These are phyloP conservation scores for Mustela lutreola DNA, from an alignment of 2,113 vertebrate genomes.

Conservation along the genomic window DNA sequence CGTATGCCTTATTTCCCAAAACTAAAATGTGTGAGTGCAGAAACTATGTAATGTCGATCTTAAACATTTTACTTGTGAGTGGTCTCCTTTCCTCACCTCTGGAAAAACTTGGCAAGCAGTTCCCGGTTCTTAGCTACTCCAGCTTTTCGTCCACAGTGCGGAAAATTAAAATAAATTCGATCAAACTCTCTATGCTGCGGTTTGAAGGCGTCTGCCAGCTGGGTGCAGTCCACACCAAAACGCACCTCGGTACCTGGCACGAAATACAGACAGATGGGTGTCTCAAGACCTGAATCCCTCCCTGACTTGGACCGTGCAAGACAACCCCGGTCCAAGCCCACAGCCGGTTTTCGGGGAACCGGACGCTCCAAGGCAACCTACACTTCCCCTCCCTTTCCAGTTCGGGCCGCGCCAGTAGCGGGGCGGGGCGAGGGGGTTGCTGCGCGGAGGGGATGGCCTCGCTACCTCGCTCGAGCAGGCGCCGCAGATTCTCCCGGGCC, in stretches of 20 bases:
- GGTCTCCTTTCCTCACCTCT: slow-evolving; percentile 87
- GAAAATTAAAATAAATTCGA: slow-evolving; percentile 96
- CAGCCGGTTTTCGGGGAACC: fast-evolving
- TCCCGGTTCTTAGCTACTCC: slow-evolving; percentile 96
- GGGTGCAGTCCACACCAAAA: slow-evolving; percentile 94
- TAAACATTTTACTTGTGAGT: not conserved
- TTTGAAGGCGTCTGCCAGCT: slow-evolving; percentile 86
- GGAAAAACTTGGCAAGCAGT: slow-evolving; percentile 94
- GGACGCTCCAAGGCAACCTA: fast-evolving
- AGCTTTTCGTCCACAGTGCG: slow-evolving; percentile 97
- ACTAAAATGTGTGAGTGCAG: not conserved
- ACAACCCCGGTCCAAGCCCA: not conserved
- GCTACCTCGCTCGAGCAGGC: slow-evolving; percentile 90
- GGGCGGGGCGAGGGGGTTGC: not conserved
- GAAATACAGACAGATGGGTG: not conserved
- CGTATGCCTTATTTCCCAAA: not conserved
- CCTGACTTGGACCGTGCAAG: not conserved
- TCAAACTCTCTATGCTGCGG: slow-evolving; percentile 88
- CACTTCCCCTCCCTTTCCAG: not conserved
- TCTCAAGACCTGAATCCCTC: not conserved
- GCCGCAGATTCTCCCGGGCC: slow-evolving; percentile 86
- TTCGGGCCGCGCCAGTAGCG: fast-evolving
- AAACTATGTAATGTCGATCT: not conserved
- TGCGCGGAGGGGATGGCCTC: fast-evolving
- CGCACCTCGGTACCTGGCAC: slow-evolving; percentile 90